These are phyloP conservation scores for Liopterus haemorrhoidalis DNA, from an alignment of 2,888 invertebrate genomes.

Conservation along the genomic window DNA sequence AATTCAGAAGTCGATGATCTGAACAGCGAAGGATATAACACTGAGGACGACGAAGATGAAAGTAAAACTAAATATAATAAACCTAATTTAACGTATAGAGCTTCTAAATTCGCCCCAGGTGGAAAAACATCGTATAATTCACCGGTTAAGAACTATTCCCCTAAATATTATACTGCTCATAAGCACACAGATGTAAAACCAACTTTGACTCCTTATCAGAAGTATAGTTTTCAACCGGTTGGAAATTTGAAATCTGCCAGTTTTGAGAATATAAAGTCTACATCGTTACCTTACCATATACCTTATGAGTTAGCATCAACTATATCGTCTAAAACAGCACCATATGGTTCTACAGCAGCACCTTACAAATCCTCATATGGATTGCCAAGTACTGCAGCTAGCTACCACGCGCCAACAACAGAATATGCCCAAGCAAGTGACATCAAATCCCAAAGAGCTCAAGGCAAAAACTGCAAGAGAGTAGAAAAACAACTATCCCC, in stretches of 20 bases:
- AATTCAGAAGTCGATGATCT: conserved; percentile 16
- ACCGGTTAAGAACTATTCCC: conserved; percentile 11
- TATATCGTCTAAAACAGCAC: conserved; percentile 18
- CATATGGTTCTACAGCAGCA: conserved; percentile 36
- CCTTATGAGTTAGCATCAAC: conserved; percentile 48
- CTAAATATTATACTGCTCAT: conserved; percentile 44
- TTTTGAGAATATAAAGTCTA: conserved; percentile 31
- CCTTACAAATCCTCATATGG: background rate
- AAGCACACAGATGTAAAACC: conserved; percentile 41
- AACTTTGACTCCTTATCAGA: conserved; percentile 40
- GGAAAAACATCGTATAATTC: conserved; percentile 10
- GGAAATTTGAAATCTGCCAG: conserved; percentile 21
- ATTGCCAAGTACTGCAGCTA: conserved; percentile 15
- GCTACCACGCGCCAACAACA: conserved; percentile 6
- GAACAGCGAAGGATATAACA: conserved; percentile 5
- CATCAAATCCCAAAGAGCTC: conserved; percentile 30
- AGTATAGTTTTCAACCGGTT: conserved; percentile 41
- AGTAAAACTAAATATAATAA: conserved; percentile 7
- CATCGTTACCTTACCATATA: conserved; percentile 36
- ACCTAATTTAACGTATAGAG: conserved; percentile 8
- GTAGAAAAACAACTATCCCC: conserved; percentile 50
- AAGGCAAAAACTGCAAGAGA: conserved; percentile 54
- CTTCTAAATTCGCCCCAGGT: conserved; percentile 9
- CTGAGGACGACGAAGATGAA: conserved; percentile 6
- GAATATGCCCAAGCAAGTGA: conserved; percentile 32